phyloP scores from a whole-genome alignment of 2,888 invertebrate species.

The Tribolium freemani region DNA sequence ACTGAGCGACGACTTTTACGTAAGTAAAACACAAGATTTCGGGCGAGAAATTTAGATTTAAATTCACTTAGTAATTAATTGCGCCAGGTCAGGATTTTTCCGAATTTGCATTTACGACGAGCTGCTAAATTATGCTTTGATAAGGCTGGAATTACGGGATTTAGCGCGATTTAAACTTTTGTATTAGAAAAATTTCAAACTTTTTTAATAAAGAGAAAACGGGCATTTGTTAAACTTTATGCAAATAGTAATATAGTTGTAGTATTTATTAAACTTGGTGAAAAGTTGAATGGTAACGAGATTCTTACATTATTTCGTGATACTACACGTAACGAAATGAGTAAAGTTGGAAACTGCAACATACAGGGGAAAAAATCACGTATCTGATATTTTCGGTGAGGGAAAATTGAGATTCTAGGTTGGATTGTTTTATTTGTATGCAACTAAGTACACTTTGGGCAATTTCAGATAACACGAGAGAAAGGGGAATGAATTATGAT shows the following conservation, averaged over 20 bases:
- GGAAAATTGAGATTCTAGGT: neutral
- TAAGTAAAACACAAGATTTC: neutral
- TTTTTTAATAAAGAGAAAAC: conserved; percentile 30
- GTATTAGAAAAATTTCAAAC: neutral
- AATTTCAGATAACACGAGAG: too few relatives aligned
- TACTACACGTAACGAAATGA: neutral
- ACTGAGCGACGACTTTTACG: neutral
- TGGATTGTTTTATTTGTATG: neutral
- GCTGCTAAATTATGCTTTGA: neutral
- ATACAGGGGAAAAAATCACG: neutral
- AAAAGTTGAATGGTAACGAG: conserved; percentile 1
- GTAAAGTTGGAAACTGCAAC: neutral
- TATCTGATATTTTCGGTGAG: neutral
- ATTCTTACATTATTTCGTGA: neutral
- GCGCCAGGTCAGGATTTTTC: neutral
- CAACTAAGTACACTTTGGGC: neutral
- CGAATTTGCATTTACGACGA: neutral
- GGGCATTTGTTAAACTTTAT: neutral
- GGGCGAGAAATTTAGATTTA: conserved; percentile 13
- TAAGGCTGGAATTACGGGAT: neutral
- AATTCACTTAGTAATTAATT: conserved; percentile 1
- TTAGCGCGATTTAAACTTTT: neutral
- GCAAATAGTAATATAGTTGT: conserved; percentile 12
- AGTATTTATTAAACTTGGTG: neutral
- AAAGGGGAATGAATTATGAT: too few relatives aligned